These are phyloP conservation scores for Griposia aprilina DNA, from an alignment of 2,888 invertebrate genomes.

Conservation along the genomic window DNA sequence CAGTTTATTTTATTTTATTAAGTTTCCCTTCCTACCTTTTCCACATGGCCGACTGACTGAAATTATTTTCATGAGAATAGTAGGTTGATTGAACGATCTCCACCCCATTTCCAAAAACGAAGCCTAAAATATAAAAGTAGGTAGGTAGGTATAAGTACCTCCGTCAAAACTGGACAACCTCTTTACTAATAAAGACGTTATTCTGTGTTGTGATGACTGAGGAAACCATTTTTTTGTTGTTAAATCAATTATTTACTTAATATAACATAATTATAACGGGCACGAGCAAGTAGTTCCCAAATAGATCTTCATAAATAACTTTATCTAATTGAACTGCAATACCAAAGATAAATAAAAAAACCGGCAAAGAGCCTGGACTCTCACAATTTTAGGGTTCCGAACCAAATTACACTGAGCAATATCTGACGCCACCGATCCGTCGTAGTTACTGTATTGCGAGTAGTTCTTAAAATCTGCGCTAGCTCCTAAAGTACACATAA, in stretches of 20 bases:
- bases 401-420: not conserved
- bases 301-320: not conserved
- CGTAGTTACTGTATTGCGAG: not conserved
- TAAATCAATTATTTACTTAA: not conserved
- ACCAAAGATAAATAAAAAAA: not conserved
- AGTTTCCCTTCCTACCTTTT: not conserved
- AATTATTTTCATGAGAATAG: not conserved
- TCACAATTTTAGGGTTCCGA: not conserved
- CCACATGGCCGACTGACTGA: not conserved
- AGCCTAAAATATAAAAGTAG: not conserved
- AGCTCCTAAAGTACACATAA: no score
- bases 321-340: not conserved
- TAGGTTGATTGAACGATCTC: not conserved
- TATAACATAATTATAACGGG: no score
- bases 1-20: not conserved
- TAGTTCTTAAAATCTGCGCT: not conserved
- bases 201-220: not conserved
- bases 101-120: not conserved
- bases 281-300: not conserved
- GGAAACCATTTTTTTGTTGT: not conserved
- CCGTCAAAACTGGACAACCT: not conserved
- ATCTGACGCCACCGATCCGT: not conserved
- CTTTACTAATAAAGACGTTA: not conserved
- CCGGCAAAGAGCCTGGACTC: not conserved
- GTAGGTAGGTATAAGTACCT: not conserved